Base-by-base conservation (phyloP, 2,888 invertebrate genomes). In the Schrankia costaestrigalis region DNA sequence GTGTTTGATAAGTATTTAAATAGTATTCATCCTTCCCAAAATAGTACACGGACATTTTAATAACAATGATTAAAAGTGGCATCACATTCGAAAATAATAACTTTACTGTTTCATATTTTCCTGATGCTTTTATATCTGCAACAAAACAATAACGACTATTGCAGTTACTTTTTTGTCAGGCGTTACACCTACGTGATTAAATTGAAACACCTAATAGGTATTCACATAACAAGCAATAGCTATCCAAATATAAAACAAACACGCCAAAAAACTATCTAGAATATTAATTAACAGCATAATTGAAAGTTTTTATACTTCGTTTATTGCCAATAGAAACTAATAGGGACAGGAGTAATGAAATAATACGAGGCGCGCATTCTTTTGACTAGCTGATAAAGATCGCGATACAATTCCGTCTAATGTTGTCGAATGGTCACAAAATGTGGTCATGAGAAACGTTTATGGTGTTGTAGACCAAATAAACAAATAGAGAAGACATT, bases 321-420 rank as follows among this genome's bases (percentile, higher is more conserved):
- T 68, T 65, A 65, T 57, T 52, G 48, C 50, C 48, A 50, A 57
- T 67, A 57, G 44, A 51, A 57, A 51, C 51, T 63, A 66, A 65
- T 56, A 60, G 56, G 42, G 52, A 50, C 43, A 50, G 44, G 40
- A 52, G 56, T 51, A 59, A 61, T 55, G 52, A 56, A 51, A 58
- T 59, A 59, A 64, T 56, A 54, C 19, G 29, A 50, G 39, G 18
- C 45, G 54, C 39, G 35, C 33, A 56, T 56, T 54, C 49, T 56
- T 56, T 54, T 50, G 36, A 36, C 31, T 23, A 7, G 19, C 23
- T 35, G 31, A 31, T 22, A 63, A 60, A 41, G 58, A 75, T 77
- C 71, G 57, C 54, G 56, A 57, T 60, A 65, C 64, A 62, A 66
- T 71, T 71, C 60, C 49, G 57, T 64, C 66, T 64, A 72, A 67